Evolutionary conservation across 2,888 invertebrate species (phyloP).

Genomic region (Sphinx pinastri): DNA sequence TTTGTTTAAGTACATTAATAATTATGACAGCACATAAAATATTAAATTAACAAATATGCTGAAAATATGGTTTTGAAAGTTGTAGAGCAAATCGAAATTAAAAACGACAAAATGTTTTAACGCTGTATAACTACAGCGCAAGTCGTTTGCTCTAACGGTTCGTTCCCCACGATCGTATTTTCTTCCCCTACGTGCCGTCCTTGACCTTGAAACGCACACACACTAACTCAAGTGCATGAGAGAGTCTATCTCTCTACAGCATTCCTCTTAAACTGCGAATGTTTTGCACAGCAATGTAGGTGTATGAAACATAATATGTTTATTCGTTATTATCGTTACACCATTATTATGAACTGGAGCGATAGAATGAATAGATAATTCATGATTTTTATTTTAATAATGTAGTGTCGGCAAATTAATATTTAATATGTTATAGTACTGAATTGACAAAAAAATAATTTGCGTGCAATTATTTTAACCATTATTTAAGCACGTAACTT

Average conservation of each 20-base stretch:
- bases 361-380: neutral
- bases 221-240: conserved; percentile 34
- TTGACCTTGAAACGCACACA: conserved; percentile 63
- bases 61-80: neutral
- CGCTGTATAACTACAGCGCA: neutral
- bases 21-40: too few species aligned
- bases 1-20: too few species aligned
- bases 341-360: neutral
- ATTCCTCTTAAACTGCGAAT: neutral
- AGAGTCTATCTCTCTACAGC: neutral
- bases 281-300: neutral
- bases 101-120: neutral
- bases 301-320: neutral
- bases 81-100: neutral
- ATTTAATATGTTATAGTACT: too few species aligned
- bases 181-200: conserved; percentile 60
- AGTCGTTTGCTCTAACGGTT: conserved; percentile 8
- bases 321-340: neutral
- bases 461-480: too few species aligned
- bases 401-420: too few species aligned
- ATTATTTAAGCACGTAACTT: too few species aligned
- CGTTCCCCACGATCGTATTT: conserved; percentile 25
- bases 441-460: too few species aligned
- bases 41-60: too few species aligned
- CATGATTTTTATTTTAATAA: too few species aligned